These are phyloP conservation scores for Aplodontia rufa DNA, from an alignment of 2,113 vertebrate species.

Conservation along the genomic window DNA sequence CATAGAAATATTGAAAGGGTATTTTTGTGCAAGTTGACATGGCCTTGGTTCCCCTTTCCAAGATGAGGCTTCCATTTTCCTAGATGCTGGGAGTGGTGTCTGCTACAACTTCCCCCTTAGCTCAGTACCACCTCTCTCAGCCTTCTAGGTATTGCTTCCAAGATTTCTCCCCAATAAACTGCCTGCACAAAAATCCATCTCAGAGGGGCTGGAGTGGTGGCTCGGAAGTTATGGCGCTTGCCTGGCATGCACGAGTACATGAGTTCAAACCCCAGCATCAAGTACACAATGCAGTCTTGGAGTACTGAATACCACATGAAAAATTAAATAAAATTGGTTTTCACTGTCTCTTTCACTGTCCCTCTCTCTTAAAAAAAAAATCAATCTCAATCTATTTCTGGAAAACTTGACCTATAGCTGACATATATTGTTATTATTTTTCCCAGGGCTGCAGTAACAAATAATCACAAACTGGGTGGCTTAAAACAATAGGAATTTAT, in stretches of 20 bases:
- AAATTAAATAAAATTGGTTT: too few species aligned
- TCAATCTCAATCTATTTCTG: background rate
- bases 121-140: background rate
- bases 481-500: background rate
- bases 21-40: background rate
- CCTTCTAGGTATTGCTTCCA: background rate
- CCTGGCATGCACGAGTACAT: too few species aligned
- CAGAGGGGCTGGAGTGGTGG: too few species aligned
- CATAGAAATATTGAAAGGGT: background rate
- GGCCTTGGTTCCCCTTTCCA: background rate
- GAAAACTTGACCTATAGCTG: background rate
- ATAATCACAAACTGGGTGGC: background rate
- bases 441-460: background rate
- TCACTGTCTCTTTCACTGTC: too few species aligned
- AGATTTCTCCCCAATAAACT: background rate
- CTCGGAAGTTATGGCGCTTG: too few species aligned
- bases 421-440: background rate
- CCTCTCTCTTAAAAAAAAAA: too few species aligned
- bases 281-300: too few species aligned
- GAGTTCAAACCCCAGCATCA: too few species aligned
- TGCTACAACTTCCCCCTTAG: background rate
- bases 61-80: background rate
- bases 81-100: background rate
- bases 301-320: too few species aligned
- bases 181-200: background rate